Evolutionary conservation across 1,140 invertebrate genomes (phyloP).

Genomic region (Papilio polytes): DNA sequence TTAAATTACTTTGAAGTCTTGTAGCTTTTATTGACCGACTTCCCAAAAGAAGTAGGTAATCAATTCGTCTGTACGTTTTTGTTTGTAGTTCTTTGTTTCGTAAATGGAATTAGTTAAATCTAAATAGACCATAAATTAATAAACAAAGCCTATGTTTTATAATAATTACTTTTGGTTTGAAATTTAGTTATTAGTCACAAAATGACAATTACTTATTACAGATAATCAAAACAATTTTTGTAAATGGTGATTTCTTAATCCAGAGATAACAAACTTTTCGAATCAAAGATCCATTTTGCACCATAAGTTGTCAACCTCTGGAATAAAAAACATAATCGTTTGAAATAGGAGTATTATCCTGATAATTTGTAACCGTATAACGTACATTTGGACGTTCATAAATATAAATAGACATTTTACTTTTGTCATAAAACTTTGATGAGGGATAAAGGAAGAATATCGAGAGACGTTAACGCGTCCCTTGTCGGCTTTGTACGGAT

Average conservation of each 20-base stretch:
- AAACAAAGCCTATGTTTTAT: no score
- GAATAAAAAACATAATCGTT: neutral
- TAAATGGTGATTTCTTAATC: neutral
- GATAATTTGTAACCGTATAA: conserved; percentile 16
- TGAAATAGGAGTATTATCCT: neutral
- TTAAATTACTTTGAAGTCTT: neutral
- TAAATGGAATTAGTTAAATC: neutral
- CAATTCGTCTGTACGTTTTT: no score
- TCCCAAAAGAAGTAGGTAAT: no score
- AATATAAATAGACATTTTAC: conserved; percentile 15
- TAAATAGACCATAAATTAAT: no score
- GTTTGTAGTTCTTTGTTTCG: neutral
- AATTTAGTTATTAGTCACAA: neutral
- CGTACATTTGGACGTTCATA: neutral
- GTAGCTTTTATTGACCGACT: neutral
- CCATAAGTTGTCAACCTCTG: neutral
- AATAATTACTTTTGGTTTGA: neutral
- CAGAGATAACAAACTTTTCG: neutral
- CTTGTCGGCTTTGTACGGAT: conserved; percentile 1
- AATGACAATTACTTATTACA: neutral
- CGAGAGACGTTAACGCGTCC: neutral
- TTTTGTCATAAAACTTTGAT: conserved; percentile 13
- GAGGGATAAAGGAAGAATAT: conserved; percentile 15
- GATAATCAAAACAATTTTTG: neutral
- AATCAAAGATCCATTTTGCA: neutral